Base-by-base conservation (phyloP, 2,113 vertebrate genomes). In the Phasianus colchicus region DNA sequence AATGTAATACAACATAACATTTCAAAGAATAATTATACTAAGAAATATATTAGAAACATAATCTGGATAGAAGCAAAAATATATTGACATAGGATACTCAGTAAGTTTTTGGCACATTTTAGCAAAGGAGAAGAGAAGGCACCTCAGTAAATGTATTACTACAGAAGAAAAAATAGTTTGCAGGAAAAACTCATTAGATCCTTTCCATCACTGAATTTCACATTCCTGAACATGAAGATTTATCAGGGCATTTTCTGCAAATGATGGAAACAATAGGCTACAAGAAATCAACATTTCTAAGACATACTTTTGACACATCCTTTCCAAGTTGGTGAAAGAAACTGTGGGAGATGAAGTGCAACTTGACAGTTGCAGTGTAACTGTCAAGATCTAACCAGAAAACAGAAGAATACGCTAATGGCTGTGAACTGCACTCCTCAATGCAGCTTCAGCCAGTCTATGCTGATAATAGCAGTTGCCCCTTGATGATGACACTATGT, bases 341-440 rank as follows among this genome's bases (percentile, higher is more conserved):
- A 48, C 36, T 48, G 57, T 78, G 66, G 57, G 75, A 96, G 64
- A 89, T 25, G 54, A 61, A 78, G 69, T 90, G 91, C 74, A 95
- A 95, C 8, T 5, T 90, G 76, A 65, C 69, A 92, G 85, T 40
- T 93, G 30, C 69, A 74, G n/a, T 88, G 43, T 75, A 95, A 43
- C 75, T 93, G 91, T 89, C 93, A 93, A 82, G 43, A 86, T 86
- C 47, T 67, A 83, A 83, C 20, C 13, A 84, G 69, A 92, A 91
- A 60, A 0, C 20, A 30, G 38, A 66, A 69, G 34, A 60, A 84
- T 65, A 79, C 71, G 45, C 38, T 85, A 92, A 86, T 79, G 57
- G 13, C 54, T 86, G 24, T 83, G 85, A 92, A 84, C 42, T 2
- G 1, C 18, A 4, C 14, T 50, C 15, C 34, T 66, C 75, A 30